These are phyloP conservation scores for Orussus abietinus DNA, from an alignment of 1,140 invertebrate genomes.

Conservation along the genomic window DNA sequence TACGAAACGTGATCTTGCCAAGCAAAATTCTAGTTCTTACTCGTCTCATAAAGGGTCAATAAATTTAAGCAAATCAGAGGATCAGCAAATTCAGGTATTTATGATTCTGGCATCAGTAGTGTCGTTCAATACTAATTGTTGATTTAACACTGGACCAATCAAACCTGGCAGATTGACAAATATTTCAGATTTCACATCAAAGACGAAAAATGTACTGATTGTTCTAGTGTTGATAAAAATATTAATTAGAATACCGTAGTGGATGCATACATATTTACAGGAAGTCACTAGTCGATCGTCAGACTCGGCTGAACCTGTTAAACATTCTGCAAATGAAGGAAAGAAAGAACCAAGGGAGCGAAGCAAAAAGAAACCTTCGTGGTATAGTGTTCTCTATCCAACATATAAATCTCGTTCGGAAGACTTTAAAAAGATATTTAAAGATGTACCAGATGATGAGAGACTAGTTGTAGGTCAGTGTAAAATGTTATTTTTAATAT, in stretches of 20 bases:
- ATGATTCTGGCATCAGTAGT: too few relatives aligned
- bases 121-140: too few relatives aligned
- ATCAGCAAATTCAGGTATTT: slow-evolving; percentile 33
- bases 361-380: slow-evolving; percentile 74
- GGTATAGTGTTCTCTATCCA: slow-evolving; percentile 85
- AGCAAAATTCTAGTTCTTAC: slow-evolving; percentile 23
- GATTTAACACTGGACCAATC: too few relatives aligned
- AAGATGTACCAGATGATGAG: slow-evolving; percentile 86
- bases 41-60: slow-evolving; percentile 24
- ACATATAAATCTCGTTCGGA: slow-evolving; percentile 90
- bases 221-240: too few relatives aligned
- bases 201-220: too few relatives aligned
- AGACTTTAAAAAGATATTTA: slow-evolving; percentile 90
- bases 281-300: slow-evolving; percentile 32
- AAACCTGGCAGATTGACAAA: too few relatives aligned
- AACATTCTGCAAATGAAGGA: slow-evolving; percentile 33
- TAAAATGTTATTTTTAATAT: too few relatives aligned
- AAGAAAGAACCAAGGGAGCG: slow-evolving; percentile 49
- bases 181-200: too few relatives aligned
- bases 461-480: slow-evolving; percentile 87
- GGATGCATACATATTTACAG: slow-evolving; percentile 17
- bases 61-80: slow-evolving; percentile 29
- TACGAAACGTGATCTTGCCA: slow-evolving; percentile 46
- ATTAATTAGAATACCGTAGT: slow-evolving; percentile 1
- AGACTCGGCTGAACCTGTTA: slow-evolving; percentile 33